Conservation (phyloP, 2,888 invertebrate species). For the Metallyticus violacea region DNA sequence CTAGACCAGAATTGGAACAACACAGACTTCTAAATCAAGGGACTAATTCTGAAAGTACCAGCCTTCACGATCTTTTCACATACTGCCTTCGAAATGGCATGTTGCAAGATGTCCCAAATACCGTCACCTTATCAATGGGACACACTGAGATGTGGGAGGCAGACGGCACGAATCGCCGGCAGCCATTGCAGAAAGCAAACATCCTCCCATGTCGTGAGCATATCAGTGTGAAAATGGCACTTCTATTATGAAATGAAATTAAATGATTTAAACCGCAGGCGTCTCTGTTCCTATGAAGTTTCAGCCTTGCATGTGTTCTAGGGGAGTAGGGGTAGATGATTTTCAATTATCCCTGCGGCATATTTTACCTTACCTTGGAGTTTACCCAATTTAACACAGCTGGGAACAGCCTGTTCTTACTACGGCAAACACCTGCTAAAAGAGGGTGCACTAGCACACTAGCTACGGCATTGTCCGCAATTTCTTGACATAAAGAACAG, state of each 20-base stretch:
- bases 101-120: background rate
- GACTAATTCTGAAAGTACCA: too few relatives aligned
- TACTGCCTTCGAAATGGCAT: too few relatives aligned
- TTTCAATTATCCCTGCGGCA: background rate
- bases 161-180: background rate
- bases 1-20: too few relatives aligned
- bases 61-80: too few relatives aligned
- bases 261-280: background rate
- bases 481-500: too few relatives aligned
- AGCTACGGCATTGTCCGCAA: too few relatives aligned
- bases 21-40: too few relatives aligned
- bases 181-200: background rate
- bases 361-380: background rate
- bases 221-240: background rate
- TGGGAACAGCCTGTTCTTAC: background rate
- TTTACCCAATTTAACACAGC: too few relatives aligned
- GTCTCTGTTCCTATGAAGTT: background rate
- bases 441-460: too few relatives aligned
- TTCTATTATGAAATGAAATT: background rate
- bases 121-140: background rate
- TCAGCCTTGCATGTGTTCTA: background rate
- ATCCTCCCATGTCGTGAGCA: background rate
- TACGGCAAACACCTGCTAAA: background rate
- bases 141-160: background rate
- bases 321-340: too few relatives aligned